phyloP scores from a whole-genome alignment of 1,140 invertebrate genomes.

The Drosophila bifasciata region DNA sequence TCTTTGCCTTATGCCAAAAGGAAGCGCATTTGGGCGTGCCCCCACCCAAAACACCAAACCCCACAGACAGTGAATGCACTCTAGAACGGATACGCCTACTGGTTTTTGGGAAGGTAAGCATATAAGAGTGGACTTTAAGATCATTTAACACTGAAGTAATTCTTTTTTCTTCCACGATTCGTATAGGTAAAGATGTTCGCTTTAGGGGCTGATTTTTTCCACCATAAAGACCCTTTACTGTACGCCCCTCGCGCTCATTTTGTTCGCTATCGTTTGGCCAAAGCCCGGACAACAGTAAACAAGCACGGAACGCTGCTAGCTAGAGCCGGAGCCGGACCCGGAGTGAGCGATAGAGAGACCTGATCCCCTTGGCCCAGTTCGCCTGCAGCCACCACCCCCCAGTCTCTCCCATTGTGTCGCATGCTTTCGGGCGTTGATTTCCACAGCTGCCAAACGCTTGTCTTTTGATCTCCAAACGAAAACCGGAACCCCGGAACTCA shows the following conservation, averaged over 20 bases:
- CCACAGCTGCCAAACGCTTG: conserved; percentile 79
- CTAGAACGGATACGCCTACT: too few relatives aligned
- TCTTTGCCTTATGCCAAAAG: conserved; percentile 54
- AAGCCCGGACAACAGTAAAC: conserved; percentile 63
- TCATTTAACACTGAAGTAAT: too few relatives aligned
- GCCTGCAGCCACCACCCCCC: too few relatives aligned
- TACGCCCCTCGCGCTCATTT: background rate
- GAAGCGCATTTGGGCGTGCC: conserved; percentile 44
- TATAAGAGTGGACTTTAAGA: too few relatives aligned
- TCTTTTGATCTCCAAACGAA: conserved; percentile 68
- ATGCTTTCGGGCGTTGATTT: conserved; percentile 75
- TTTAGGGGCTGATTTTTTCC: too few relatives aligned
- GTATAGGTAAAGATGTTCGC: too few relatives aligned
- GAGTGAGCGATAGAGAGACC: conserved; percentile 20
- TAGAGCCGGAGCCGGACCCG: background rate
- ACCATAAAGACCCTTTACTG: background rate
- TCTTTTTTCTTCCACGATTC: too few relatives aligned
- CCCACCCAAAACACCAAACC: background rate
- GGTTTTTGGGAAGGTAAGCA: too few relatives aligned
- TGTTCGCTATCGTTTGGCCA: conserved; percentile 40
- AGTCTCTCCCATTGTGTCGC: too few relatives aligned
- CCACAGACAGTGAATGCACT: background rate
- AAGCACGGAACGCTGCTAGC: conserved; percentile 47
- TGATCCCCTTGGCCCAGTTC: background rate
- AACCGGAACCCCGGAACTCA: conserved; percentile 29